Base-by-base conservation (phyloP, 2,113 vertebrate species). In the Acanthochromis polyacanthus region DNA sequence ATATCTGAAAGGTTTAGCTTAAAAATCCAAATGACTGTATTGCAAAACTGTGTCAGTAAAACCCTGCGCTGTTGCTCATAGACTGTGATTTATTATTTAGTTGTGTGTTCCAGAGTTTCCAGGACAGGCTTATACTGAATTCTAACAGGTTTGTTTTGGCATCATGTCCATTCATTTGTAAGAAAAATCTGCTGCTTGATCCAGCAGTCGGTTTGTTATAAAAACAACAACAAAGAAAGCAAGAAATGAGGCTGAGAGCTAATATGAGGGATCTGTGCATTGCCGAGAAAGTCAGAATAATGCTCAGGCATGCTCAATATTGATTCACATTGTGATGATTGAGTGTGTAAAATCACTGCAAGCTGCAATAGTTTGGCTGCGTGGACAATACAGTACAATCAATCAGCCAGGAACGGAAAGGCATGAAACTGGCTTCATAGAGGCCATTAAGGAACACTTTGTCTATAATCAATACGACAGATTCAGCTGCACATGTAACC, bases 271-370 rank as follows among this genome's bases (percentile, higher is more conserved):
- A 71, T 66, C 48, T 73, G 63, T 51, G 63, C 67, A 1, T 81
- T 52, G 17, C 30, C 53, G 22, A 17, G 58, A 67, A 46, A 38
- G 69, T 40, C 14, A 11, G 55, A 52, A 78, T 80, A 69, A 71
- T 59, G n/a, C 73, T 78, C 73, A 43, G 66, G 51, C 66, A 55
- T 64, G 82, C 75, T 81, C 52, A 5, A 56, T 82, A 83, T 86
- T 83, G 83, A 89, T 89, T 67, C 28, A 51, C 14, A 5, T n/a
- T 53, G 67, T 60, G 10, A 20, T 74, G 61, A 55, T 58, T 52
- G 45, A 76, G 40, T 20, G 20, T 20, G n/a, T 57, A 76, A 56
- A 82, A 71, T 71, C 22, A 25, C 46, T 40, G 15, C 51, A 25
- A 69, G 64, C 60, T 59, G 76, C 32, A 64, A n/a, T n/a, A 58